Conservation (phyloP, 2,888 invertebrate genomes). For the Leucophenga maculata region DNA sequence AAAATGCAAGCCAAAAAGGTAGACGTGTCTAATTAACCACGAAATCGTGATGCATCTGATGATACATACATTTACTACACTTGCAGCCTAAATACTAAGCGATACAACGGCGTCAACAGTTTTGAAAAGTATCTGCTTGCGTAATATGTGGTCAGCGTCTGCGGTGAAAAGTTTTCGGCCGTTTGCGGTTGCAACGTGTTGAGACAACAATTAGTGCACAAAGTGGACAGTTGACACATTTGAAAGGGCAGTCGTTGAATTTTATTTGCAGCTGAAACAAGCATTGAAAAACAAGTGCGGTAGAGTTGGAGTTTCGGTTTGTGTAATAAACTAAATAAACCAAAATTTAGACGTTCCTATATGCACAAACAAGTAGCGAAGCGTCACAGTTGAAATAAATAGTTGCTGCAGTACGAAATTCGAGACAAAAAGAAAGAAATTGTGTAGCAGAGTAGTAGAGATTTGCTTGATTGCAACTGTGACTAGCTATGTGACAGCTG, state of each 20-base stretch:
- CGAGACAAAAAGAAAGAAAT: not conserved
- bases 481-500: too few species aligned
- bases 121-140: not conserved
- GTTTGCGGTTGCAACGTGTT: constrained; percentile 37
- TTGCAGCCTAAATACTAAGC: too few species aligned
- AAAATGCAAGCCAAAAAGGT: too few species aligned
- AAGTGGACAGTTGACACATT: constrained; percentile 12
- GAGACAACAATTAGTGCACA: constrained; percentile 49
- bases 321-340: not conserved
- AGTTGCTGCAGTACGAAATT: too few species aligned
- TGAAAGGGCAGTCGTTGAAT: not conserved
- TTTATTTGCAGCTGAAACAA: not conserved
- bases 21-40: constrained; percentile 41
- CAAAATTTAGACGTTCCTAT: too few species aligned
- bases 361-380: too few species aligned
- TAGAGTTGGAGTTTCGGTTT: not conserved
- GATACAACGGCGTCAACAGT: not conserved
- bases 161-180: constrained; percentile 1
- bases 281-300: not conserved
- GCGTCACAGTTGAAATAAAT: too few species aligned
- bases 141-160: not conserved
- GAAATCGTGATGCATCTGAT: constrained; percentile 36
- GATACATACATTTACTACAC: too few species aligned
- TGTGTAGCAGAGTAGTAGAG: not conserved
- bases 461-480: too few species aligned